Evolutionary conservation across 1,140 invertebrate species (phyloP).

Genomic region (Brachionus koreanus): DNA sequence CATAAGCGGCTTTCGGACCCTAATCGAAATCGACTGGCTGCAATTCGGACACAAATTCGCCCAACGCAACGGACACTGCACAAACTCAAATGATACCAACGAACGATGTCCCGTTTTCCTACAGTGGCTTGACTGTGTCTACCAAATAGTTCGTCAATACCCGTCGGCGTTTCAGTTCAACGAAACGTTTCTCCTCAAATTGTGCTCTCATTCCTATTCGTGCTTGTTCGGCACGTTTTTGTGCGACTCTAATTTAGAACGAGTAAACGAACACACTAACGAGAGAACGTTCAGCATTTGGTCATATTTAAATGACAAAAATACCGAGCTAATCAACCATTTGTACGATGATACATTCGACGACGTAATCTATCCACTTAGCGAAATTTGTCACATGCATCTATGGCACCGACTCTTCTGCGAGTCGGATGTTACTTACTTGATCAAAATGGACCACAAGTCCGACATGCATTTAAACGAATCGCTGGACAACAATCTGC

Average conservation of each 20-base stretch:
- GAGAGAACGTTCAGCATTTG: constrained; percentile 27
- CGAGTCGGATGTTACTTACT: not conserved
- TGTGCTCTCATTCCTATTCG: constrained; percentile 89
- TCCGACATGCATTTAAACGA: not conserved
- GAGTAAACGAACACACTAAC: not conserved
- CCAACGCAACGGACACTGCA: constrained; percentile 80
- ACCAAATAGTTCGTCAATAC: constrained; percentile 83
- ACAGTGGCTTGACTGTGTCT: constrained; percentile 93
- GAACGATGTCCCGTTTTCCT: constrained; percentile 92
- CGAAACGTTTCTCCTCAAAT: constrained; percentile 80
- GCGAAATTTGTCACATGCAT: not conserved
- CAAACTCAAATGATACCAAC: constrained; percentile 76
- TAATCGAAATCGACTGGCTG: constrained; percentile 90
- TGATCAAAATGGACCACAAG: not conserved
- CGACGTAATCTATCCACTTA: not conserved
- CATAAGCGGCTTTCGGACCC: constrained; percentile 81
- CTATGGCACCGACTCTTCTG: not conserved
- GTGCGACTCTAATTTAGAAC: constrained; percentile 53
- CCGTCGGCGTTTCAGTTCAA: constrained; percentile 93
- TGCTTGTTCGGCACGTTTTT: constrained; percentile 94
- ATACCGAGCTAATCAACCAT: not conserved
- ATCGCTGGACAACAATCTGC: not conserved
- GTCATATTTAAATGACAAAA: constrained; percentile 30
- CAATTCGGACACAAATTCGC: constrained; percentile 96
- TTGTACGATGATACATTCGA: not conserved